Evolutionary conservation across 2,888 invertebrate genomes (phyloP), one percentile per base, ranked within the genome.

Genomic region (Lapara coniferarum): DNA sequence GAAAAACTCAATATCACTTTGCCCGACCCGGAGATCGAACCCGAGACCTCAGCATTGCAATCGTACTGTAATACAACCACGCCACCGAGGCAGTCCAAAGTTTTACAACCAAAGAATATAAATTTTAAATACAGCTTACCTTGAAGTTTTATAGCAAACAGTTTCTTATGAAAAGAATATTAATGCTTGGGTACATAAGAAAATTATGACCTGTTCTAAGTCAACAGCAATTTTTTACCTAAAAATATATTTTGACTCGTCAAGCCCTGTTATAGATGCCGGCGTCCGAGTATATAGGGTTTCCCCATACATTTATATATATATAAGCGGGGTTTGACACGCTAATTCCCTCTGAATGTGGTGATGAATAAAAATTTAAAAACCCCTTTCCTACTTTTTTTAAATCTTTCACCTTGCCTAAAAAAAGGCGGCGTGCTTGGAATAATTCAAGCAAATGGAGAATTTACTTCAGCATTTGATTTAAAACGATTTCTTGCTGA

Each of bases 401-500:
- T 19, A 63, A 63, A n/a, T 49, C 46, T 63, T 63, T 16, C 16
- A 10, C 16, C 46, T 63, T 7, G 46, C 16, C 19, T 44, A 44
- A 19, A 19, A 63, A 63, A 63, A 63, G 59, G 44, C 59, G 16
- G 19, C 46, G 19, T 63, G 59, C 19, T 46, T 46, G 16, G 46
- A 63, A 63, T 46, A 63, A 49, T 46, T 63, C 46, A 63, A 16
- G 46, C 12, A 46, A 59, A 44, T 59, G 13, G 16, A 46, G 59
- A 46, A 49, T 19, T 63, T 63, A 16, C 46, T 14, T 16, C 10
- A 46, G 46, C 46, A 63, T 63, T 49, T 44, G 10, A 63, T 46
- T 46, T 12, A 16, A 55, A 10, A 19, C 8, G 44, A 8, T 46
- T 46, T 10, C 1, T 19, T 10, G 19, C 46, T 46, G 10, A 59